These are phyloP conservation scores for Drosophila seguyi DNA, from an alignment of 1,140 invertebrate species.

Conservation along the genomic window DNA sequence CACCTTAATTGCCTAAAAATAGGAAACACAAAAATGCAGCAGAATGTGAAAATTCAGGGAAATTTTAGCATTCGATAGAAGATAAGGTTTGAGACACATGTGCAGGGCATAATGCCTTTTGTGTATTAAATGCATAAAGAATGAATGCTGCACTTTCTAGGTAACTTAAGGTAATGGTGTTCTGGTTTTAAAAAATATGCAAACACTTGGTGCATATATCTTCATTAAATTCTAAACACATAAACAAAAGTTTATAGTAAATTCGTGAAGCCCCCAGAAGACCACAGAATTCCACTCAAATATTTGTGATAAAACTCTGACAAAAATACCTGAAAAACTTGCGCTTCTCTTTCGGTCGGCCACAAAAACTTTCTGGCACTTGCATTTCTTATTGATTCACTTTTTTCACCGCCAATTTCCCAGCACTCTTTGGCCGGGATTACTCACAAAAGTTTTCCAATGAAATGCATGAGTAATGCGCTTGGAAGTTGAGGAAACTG, in stretches of 20 bases:
- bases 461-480: conserved; percentile 46
- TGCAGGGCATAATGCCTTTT: neutral
- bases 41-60: conserved; percentile 9
- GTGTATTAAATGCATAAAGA: conserved; percentile 5
- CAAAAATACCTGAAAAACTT: conserved; percentile 12
- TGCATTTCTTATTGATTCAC: conserved; percentile 27
- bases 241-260: neutral
- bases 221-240: neutral
- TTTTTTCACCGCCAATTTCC: conserved; percentile 28
- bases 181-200: neutral
- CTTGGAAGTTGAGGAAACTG: conserved; percentile 29
- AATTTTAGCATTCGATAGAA: conserved; percentile 12
- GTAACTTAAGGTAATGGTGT: neutral
- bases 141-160: neutral
- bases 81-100: conserved; percentile 14
- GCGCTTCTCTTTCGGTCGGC: neutral
- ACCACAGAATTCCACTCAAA: neutral
- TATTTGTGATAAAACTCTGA: conserved; percentile 6
- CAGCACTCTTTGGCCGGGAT: conserved; percentile 16
- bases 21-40: neutral
- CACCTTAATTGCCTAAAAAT: conserved; percentile 3
- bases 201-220: neutral
- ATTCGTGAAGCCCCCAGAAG: neutral
- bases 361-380: conserved; percentile 13
- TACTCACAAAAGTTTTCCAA: conserved; percentile 45